Base-by-base conservation (phyloP, 2,888 invertebrate genomes). In the Melanargia galathea region DNA sequence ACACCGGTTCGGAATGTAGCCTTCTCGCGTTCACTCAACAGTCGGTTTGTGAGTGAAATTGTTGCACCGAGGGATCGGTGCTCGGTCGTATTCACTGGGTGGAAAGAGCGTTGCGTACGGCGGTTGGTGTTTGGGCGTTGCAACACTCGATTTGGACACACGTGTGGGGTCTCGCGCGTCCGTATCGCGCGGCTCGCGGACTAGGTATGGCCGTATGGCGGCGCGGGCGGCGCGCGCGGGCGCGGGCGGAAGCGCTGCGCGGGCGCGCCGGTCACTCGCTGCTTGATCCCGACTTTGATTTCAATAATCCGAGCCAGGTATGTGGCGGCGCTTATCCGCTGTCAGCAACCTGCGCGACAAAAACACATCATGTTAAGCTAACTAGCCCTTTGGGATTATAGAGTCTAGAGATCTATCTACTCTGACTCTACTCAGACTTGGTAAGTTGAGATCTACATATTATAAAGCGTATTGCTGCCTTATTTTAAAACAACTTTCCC, bases 1-100 rank as follows among this genome's bases (percentile, higher is more conserved):
- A 86, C 90, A 90, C 89, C 84, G 88, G 89, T 85, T 87, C 80
- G 90, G 90, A 90, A 91, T 90, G 90, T 83, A 84, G 87, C 87
- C 86, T 86, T 82, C 74, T 79, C 84, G 7, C 83, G 83, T 88
- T 85, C 82, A 57, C 63, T 62, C 49, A 45, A 52, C 40, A 49
- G 62, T 43, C 76, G 77, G 77, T 73, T 77, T 72, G 73, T 68
- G 73, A 62, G 75, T 76, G 79, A 79, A 79, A 84, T 77, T 75
- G 75, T 78, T 77, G 69, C 6, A 78, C 75, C 71, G 72, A 75
- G 73, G 74, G 67, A 74, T 79, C 75, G 72, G 71, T 74, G 75
- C 75, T 75, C 69, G 60, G 62, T 67, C 66, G 51, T 68, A 72
- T 72, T 68, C 73, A 77, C 76, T 76, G 69, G 70, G 74, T 73